Percentiles rank a stretch among this genome's conserved stretches.
Evolutionary conservation across 2,888 invertebrate genomes (phyloP).

Genomic region (Choreutis nemorana): DNA sequence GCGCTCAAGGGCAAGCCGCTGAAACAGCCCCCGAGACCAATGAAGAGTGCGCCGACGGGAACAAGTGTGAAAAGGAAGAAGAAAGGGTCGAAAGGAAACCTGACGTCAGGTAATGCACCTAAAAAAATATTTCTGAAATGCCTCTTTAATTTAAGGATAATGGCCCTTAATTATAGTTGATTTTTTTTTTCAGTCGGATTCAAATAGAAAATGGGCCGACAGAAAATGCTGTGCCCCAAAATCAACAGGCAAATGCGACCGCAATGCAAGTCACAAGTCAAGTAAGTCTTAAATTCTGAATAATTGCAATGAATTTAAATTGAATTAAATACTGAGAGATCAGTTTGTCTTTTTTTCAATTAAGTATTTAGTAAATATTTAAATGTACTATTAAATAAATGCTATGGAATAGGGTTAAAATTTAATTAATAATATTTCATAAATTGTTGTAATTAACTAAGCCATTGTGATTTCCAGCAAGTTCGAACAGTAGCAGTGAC

Average conservation of each 20-base stretch:
- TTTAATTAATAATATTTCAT: too few species aligned
- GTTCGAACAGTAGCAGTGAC: slow-evolving; percentile 26
- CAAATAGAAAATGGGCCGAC: slow-evolving; percentile 30
- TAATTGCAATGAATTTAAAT: background rate
- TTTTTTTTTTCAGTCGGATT: slow-evolving; percentile 21
- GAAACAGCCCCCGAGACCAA: slow-evolving; percentile 31
- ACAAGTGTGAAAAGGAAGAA: slow-evolving; percentile 37
- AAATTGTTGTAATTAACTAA: too few species aligned
- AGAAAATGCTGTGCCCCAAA: slow-evolving; percentile 32
- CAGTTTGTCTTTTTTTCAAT: too few species aligned
- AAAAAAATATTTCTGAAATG: background rate
- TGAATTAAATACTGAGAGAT: background rate
- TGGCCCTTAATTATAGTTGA: background rate
- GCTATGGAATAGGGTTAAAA: too few species aligned
- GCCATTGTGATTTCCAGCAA: too few species aligned
- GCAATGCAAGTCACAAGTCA: slow-evolving; percentile 58
- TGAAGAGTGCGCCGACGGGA: slow-evolving; percentile 36
- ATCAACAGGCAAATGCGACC: slow-evolving; percentile 25
- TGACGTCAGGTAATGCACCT: slow-evolving; percentile 30
- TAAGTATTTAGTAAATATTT: too few species aligned
- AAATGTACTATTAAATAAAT: too few species aligned
- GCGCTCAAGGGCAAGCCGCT: slow-evolving; percentile 47
- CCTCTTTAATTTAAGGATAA: too few species aligned
- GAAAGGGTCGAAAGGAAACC: slow-evolving; percentile 35
- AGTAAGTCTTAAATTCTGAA: slow-evolving; percentile 20